Percentiles rank a stretch among this genome's conserved stretches.
Evolutionary conservation across 2,888 invertebrate genomes (phyloP).

Genomic region (Lasioglossum lativentre): DNA sequence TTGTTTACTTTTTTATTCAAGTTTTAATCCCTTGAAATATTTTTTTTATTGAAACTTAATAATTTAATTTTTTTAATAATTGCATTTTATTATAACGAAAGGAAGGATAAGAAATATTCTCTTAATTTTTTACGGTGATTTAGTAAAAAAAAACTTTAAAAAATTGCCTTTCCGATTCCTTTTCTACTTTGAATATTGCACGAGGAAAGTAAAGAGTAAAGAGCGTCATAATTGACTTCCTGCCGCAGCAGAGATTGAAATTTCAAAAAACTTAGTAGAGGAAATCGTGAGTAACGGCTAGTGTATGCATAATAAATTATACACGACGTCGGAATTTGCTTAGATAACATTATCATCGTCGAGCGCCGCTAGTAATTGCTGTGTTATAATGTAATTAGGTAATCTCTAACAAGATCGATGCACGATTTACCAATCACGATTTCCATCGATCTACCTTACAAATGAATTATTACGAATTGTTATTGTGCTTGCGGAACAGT

Average conservation of each 20-base stretch:
- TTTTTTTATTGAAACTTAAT: neutral
- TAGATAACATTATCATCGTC: constrained; percentile 50
- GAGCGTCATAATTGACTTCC: neutral
- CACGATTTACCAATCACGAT: constrained; percentile 35
- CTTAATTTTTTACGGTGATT: neutral
- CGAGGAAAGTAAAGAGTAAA: neutral
- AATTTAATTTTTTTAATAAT: too few species aligned
- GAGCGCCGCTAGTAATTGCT: constrained; percentile 36
- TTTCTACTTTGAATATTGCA: constrained; percentile 3
- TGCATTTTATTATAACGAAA: too few species aligned
- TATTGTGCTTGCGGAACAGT: constrained; percentile 13
- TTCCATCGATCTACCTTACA: constrained; percentile 16
- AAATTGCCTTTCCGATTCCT: neutral
- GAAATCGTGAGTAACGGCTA: constrained; percentile 17
- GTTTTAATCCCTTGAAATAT: neutral
- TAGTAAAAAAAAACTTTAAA: neutral
- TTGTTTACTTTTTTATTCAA: neutral
- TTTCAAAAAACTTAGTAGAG: constrained; percentile 11
- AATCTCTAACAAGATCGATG: constrained; percentile 53
- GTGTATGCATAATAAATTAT: constrained; percentile 44
- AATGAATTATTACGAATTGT: constrained; percentile 40
- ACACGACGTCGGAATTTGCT: constrained; percentile 29
- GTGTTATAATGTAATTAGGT: constrained; percentile 58
- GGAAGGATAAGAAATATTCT: too few species aligned
- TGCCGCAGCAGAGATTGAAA: neutral